Conservation (phyloP, 1,140 invertebrate genomes). For the Leptinotarsa defecta region DNA sequence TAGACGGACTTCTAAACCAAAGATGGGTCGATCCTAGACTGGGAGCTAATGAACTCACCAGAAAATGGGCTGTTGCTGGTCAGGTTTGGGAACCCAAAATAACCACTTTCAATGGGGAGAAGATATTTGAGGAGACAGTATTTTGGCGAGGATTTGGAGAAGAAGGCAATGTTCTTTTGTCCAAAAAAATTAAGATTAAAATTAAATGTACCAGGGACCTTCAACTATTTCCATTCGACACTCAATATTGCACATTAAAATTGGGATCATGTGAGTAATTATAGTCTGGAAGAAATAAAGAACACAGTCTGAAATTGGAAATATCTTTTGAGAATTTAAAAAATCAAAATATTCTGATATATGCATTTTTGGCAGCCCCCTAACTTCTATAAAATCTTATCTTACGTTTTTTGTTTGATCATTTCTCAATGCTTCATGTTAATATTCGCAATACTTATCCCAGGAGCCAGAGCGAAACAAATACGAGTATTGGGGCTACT, state of each 20-base stretch:
- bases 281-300: neutral
- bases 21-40: slow-evolving; percentile 41
- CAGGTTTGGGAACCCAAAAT: slow-evolving; percentile 44
- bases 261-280: slow-evolving; percentile 42
- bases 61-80: slow-evolving; percentile 39
- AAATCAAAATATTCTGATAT: no score
- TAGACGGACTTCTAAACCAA: slow-evolving; percentile 34
- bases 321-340: no score
- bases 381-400: no score
- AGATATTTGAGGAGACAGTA: slow-evolving; percentile 34
- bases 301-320: no score
- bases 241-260: slow-evolving; percentile 40
- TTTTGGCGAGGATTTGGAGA: slow-evolving; percentile 42
- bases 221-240: slow-evolving; percentile 42
- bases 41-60: slow-evolving; percentile 34
- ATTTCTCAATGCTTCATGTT: no score
- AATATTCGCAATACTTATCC: no score
- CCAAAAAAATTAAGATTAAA: slow-evolving; percentile 36
- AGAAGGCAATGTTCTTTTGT: slow-evolving; percentile 38
- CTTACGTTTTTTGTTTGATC: no score
- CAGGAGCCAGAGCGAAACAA: no score
- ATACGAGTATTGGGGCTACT: no score
- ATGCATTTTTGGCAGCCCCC: no score
- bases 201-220: slow-evolving; percentile 32
- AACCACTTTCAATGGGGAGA: slow-evolving; percentile 32